These are phyloP conservation scores for Tetramorium simillimum DNA, from an alignment of 1,140 invertebrate species.

Conservation along the genomic window DNA sequence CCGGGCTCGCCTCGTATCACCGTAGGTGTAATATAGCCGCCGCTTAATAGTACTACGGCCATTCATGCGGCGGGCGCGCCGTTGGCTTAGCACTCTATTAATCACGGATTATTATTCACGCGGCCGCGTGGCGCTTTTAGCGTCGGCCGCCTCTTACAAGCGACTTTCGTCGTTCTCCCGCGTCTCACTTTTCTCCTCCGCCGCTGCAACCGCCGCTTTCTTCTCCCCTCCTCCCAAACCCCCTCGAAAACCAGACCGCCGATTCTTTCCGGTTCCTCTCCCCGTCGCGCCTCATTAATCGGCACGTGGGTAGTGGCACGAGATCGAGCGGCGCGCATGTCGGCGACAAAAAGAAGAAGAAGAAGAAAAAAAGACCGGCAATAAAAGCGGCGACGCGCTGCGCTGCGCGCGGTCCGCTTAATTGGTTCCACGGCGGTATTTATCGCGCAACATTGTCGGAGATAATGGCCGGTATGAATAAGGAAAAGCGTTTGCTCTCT, in stretches of 20 bases:
- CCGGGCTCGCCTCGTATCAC: conserved; percentile 39
- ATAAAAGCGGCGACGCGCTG: conserved; percentile 37
- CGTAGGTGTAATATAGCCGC: conserved; percentile 69
- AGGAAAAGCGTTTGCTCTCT: conserved; percentile 52
- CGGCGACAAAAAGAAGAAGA: conserved; percentile 7
- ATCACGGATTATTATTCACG: conserved; percentile 84
- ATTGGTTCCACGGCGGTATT: conserved; percentile 65
- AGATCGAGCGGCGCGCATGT: conserved; percentile 49
- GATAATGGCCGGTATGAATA: conserved; percentile 56
- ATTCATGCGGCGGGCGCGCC: conserved; percentile 74
- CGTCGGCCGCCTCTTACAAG: conserved; percentile 60
- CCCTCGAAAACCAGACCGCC: conserved; percentile 45
- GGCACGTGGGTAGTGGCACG: conserved; percentile 72
- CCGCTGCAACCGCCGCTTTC: not conserved
- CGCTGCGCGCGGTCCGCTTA: conserved; percentile 46
- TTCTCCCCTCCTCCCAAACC: not conserved
- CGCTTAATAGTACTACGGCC: conserved; percentile 77
- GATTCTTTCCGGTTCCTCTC: conserved; percentile 70
- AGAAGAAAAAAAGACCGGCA: conserved; percentile 18
- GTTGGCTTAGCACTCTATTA: conserved; percentile 81
- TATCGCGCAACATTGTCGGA: conserved; percentile 44
- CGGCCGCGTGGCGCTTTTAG: conserved; percentile 78
- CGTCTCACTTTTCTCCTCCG: conserved; percentile 53
- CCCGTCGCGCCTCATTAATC: conserved; percentile 71
- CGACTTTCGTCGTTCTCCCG: conserved; percentile 73